These are phyloP conservation scores for Clarias fuscus DNA, from an alignment of 2,797 vertebrate species.

Conservation along the genomic window DNA sequence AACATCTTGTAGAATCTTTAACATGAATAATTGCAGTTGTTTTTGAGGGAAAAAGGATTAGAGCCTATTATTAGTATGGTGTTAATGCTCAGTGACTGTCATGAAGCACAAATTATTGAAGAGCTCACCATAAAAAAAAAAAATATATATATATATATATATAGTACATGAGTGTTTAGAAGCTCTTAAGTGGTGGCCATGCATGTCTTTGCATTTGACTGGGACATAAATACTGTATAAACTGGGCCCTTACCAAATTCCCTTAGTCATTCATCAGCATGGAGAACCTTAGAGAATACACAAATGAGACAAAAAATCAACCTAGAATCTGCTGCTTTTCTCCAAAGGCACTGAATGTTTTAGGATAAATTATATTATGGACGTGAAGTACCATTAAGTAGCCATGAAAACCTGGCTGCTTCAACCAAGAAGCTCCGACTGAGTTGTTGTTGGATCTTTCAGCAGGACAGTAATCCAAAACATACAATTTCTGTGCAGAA, in stretches of 20 bases:
- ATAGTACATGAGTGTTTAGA: background rate
- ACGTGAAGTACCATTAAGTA: background rate
- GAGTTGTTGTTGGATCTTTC: background rate
- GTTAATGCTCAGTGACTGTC: background rate
- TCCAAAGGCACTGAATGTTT: background rate
- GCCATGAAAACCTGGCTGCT: slow-evolving; percentile 10
- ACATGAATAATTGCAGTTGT: background rate
- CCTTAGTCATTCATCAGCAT: background rate
- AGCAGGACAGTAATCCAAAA: background rate
- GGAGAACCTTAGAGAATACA: background rate
- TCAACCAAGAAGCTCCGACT: background rate
- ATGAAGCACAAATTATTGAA: background rate
- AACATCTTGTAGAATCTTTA: background rate
- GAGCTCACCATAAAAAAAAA: slow-evolving; percentile 72
- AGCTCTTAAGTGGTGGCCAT: background rate
- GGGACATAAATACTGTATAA: background rate
- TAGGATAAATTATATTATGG: background rate
- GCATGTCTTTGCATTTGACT: background rate
- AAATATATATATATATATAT: no score
- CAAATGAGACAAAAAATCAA: slow-evolving; percentile 1
- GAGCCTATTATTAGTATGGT: background rate
- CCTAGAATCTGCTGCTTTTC: background rate
- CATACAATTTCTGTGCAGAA: background rate
- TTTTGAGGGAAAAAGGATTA: background rate
- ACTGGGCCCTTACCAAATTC: background rate